phyloP scores from a whole-genome alignment of 2,113 vertebrate species.

The Urocolius indicus region DNA sequence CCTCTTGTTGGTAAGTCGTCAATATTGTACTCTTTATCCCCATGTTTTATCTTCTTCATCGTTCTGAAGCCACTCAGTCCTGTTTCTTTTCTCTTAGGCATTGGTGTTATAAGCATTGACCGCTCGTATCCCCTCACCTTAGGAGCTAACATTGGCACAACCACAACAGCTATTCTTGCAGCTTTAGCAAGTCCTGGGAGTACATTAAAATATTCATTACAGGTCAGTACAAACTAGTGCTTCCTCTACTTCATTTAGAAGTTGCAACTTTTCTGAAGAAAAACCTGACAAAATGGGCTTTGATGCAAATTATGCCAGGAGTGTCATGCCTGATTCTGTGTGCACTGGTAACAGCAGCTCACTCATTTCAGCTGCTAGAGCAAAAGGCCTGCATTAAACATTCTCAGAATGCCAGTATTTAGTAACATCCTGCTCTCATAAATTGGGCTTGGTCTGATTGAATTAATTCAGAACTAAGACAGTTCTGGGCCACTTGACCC shows the following conservation, averaged over 20 bases:
- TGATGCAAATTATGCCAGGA: background rate
- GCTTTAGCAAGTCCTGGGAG: constrained; percentile 91
- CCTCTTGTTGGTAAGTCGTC: constrained; percentile 91
- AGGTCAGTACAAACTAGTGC: constrained; percentile 79
- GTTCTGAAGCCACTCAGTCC: background rate
- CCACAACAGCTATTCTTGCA: constrained; percentile 95
- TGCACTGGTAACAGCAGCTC: background rate
- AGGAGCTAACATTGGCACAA: constrained; percentile 96
- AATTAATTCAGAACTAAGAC: background rate
- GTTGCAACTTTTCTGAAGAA: background rate
- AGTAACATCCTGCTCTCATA: background rate
- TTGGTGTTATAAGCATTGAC: constrained; percentile 94
- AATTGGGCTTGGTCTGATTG: background rate
- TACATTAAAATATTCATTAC: constrained; percentile 85
- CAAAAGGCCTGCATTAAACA: background rate
- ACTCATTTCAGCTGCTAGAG: background rate
- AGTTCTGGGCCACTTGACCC: background rate
- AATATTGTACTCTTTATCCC: background rate
- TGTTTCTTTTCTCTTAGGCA: constrained; percentile 75
- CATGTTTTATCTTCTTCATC: background rate
- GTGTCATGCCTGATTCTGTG: background rate
- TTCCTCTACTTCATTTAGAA: background rate
- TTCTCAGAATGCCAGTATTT: background rate
- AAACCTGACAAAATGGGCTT: background rate
- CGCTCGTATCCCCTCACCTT: constrained; percentile 93